Percentiles rank a stretch among this genome's conserved stretches.
phyloP scores from a whole-genome alignment of 2,113 vertebrate species.

The Ariopsis seemanni region DNA sequence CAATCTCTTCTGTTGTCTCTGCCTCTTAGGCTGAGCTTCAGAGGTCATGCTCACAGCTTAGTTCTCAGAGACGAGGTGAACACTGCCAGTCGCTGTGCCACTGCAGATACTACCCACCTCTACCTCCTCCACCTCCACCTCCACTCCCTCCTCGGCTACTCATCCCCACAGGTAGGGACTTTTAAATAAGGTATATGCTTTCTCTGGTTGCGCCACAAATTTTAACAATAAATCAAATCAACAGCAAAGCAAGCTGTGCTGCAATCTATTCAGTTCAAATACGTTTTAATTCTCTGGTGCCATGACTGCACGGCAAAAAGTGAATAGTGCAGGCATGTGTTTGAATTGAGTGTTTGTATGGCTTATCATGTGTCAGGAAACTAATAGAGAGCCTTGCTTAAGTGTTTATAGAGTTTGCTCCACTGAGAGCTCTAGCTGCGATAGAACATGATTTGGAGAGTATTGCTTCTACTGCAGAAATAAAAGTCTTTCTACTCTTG shows the following conservation, averaged over 20 bases:
- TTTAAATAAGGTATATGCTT: neutral
- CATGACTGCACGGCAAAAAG: neutral
- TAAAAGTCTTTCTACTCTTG: conserved; percentile 30
- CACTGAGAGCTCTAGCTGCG: neutral
- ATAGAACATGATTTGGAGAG: neutral
- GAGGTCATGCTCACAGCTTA: conserved; percentile 87
- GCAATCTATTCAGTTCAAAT: neutral
- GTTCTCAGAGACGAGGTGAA: conserved; percentile 81
- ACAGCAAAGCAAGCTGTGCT: neutral
- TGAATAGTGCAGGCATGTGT: neutral
- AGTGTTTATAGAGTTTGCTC: conserved; percentile 14
- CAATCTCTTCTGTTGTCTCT: conserved; percentile 63
- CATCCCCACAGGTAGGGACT: conserved; percentile 79
- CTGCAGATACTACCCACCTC: conserved; percentile 86
- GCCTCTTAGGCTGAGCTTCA: conserved; percentile 86
- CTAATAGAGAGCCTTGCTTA: neutral
- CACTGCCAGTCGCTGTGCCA: conserved; percentile 88
- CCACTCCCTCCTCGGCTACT: conserved; percentile 87
- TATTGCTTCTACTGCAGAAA: conserved; percentile 38
- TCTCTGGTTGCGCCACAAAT: neutral
- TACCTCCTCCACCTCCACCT: conserved; percentile 88
- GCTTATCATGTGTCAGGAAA: neutral
- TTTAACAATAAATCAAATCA: neutral
- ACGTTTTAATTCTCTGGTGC: neutral
- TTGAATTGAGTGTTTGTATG: neutral